Conservation (phyloP, 2,888 invertebrate genomes). For the Erebia aethiops region DNA sequence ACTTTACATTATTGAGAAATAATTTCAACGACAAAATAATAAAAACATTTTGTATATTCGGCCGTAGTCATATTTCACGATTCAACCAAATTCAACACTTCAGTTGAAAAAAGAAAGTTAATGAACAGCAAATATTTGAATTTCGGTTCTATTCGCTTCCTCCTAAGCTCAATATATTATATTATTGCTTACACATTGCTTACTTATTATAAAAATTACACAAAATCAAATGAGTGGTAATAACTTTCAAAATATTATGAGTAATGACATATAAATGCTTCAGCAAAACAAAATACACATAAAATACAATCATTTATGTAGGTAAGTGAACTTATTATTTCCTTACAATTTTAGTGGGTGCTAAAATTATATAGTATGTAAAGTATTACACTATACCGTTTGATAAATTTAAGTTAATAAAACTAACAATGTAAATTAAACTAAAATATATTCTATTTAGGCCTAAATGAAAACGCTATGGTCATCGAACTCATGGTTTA, state of each 20-base stretch:
- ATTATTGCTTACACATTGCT: no score
- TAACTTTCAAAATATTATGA: background rate
- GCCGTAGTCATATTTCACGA: no score
- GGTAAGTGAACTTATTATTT: background rate
- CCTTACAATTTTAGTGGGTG: background rate
- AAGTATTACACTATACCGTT: conserved; percentile 1
- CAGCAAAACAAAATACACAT: background rate
- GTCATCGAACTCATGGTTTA: background rate
- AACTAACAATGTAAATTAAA: background rate
- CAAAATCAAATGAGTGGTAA: background rate
- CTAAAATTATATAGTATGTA: conserved; percentile 8
- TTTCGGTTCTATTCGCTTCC: no score
- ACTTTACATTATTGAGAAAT: no score
- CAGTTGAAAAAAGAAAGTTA: no score
- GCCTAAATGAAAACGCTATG: background rate
- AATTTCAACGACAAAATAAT: no score
- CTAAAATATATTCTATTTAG: background rate
- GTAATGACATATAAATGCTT: background rate
- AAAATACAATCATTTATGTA: background rate
- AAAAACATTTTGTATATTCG: no score
- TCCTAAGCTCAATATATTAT: no score
- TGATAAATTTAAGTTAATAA: conserved; percentile 12
- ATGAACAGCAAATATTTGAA: no score
- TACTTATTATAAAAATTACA: no score
- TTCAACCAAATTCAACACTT: no score